Conservation (phyloP, 2,888 invertebrate genomes). For the Diaperis boleti region DNA sequence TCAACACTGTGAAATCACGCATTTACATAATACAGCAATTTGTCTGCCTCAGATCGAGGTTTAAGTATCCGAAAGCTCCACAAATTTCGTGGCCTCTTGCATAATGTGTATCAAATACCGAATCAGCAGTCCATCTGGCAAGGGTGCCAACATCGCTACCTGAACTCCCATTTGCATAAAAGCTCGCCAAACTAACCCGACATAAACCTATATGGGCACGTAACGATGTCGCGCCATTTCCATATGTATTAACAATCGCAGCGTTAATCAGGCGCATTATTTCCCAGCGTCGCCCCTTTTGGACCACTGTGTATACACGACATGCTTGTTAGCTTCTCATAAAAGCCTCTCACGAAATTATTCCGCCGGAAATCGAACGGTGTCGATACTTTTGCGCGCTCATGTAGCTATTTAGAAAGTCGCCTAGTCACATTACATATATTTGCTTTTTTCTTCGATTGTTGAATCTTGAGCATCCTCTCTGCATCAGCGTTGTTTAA, state of each 20-base stretch:
- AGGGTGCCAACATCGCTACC: constrained; percentile 1
- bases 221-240: constrained; percentile 41
- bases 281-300: constrained; percentile 38
- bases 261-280: constrained; percentile 48
- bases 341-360: constrained; percentile 5
- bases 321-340: constrained; percentile 34
- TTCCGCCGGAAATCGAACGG: constrained; percentile 11
- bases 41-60: too few relatives aligned
- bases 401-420: constrained; percentile 42
- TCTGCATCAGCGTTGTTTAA: constrained; percentile 15
- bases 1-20: too few relatives aligned
- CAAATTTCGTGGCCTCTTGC: too few relatives aligned
- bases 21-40: too few relatives aligned
- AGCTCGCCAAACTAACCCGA: constrained; percentile 36
- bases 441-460: constrained; percentile 20
- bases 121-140: too few relatives aligned
- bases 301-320: constrained; percentile 33
- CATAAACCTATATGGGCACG: constrained; percentile 43
- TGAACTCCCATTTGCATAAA: constrained; percentile 14
- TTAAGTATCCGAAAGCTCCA: too few relatives aligned
- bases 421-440: constrained; percentile 39
- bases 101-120: too few relatives aligned
- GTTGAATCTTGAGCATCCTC: constrained; percentile 16
- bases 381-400: constrained; percentile 19
- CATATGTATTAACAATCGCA: constrained; percentile 37